These are phyloP conservation scores for Ctena decussata DNA, from an alignment of 2,888 invertebrate species.

Conservation along the genomic window DNA sequence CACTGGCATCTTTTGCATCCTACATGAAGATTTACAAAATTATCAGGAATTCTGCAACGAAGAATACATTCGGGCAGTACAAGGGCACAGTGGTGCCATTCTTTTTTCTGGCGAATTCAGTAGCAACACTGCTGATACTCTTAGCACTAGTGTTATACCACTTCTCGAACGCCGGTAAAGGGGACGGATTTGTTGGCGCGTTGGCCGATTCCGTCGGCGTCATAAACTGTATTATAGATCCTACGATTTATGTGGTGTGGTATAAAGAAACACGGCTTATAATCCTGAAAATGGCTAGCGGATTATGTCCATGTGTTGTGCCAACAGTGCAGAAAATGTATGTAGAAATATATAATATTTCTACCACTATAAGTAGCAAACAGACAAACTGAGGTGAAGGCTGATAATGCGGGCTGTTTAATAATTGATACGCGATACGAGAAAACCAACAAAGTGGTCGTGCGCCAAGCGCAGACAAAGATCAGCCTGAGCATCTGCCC, in stretches of 20 bases:
- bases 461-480: too few relatives aligned
- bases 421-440: too few relatives aligned
- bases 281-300: too few relatives aligned
- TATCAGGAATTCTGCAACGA: neutral
- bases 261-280: neutral
- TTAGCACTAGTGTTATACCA: neutral
- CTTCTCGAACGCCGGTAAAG: neutral
- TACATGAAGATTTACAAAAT: neutral
- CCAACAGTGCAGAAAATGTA: too few relatives aligned
- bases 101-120: neutral
- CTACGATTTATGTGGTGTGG: neutral
- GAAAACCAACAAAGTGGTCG: too few relatives aligned
- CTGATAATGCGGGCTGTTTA: too few relatives aligned
- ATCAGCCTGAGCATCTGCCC: too few relatives aligned
- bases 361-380: too few relatives aligned
- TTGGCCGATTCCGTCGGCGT: neutral
- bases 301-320: too few relatives aligned
- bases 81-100: neutral
- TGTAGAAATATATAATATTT: too few relatives aligned
- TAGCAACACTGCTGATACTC: neutral
- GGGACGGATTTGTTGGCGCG: neutral
- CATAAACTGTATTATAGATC: neutral
- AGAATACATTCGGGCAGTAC: neutral
- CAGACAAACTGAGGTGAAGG: too few relatives aligned
- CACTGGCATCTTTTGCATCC: neutral